Conservation (phyloP, 2,113 vertebrate genomes). For the Trematocara macrostoma region DNA sequence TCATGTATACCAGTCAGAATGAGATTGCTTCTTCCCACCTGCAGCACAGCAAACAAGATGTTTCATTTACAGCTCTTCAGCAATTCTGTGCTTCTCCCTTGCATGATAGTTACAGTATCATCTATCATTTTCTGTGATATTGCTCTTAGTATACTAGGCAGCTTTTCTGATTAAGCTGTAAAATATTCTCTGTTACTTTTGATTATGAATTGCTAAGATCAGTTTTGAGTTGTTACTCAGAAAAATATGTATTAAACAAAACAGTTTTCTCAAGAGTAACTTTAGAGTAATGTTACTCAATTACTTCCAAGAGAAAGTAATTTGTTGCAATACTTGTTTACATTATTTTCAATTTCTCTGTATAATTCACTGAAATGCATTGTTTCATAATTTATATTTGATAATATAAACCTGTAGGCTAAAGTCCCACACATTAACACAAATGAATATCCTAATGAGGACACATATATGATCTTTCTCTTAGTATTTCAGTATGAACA, state of each 20-base stretch:
- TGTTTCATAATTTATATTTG: not conserved
- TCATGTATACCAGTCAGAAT: constrained; percentile 1
- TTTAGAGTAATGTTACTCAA: not conserved
- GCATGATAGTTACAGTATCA: not conserved
- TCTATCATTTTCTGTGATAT: not conserved
- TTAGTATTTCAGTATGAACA: not conserved
- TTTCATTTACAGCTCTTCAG: not conserved
- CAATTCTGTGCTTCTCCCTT: not conserved
- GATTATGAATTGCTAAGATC: not conserved
- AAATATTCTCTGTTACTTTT: not conserved
- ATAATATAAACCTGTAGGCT: not conserved
- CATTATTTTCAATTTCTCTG: not conserved
- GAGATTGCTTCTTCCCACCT: constrained; percentile 9
- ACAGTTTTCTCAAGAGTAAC: not conserved
- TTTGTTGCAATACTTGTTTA: not conserved
- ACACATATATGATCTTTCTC: not conserved
- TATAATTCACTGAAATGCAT: not conserved
- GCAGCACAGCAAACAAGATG: not conserved
- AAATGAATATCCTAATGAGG: not conserved
- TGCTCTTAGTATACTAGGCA: not conserved
- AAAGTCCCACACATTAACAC: not conserved
- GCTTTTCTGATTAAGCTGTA: not conserved
- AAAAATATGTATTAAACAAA: fast-evolving
- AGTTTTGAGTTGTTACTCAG: not conserved
- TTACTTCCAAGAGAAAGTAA: not conserved